Conservation (phyloP, 2,888 invertebrate species). For the Flexamia atlantica region DNA sequence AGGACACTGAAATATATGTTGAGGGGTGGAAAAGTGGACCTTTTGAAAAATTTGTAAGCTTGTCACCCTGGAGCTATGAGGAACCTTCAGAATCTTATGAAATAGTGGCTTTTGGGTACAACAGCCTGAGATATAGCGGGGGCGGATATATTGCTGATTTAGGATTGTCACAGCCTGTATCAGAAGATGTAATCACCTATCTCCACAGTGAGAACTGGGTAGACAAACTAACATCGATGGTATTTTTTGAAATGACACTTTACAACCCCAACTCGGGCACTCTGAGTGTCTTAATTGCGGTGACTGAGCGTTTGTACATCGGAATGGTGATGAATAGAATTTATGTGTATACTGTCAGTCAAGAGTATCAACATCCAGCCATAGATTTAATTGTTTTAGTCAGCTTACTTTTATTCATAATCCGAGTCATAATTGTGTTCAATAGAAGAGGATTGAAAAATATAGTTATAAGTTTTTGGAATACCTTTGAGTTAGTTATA, state of each 20-base stretch:
- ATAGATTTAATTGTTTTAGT: no score
- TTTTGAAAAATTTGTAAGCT: background rate
- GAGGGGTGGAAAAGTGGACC: background rate
- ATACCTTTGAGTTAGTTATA: no score
- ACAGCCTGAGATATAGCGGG: background rate
- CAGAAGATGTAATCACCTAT: background rate
- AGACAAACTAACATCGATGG: background rate
- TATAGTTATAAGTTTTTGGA: no score
- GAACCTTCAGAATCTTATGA: background rate
- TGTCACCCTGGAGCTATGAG: background rate
- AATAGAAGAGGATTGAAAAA: no score
- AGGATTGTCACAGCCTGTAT: background rate
- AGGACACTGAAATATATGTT: background rate
- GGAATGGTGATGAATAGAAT: background rate
- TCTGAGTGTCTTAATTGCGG: background rate
- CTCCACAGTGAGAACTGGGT: background rate
- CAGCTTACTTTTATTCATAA: no score
- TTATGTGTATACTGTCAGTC: no score
- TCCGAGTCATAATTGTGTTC: no score
- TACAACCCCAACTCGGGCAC: background rate
- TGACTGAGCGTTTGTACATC: background rate
- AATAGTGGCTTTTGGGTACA: background rate
- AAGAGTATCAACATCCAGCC: no score
- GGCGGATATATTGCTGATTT: background rate
- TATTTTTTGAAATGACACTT: background rate